Evolutionary conservation across 2,797 vertebrate species (phyloP).

Genomic region (Rhinella marina): DNA sequence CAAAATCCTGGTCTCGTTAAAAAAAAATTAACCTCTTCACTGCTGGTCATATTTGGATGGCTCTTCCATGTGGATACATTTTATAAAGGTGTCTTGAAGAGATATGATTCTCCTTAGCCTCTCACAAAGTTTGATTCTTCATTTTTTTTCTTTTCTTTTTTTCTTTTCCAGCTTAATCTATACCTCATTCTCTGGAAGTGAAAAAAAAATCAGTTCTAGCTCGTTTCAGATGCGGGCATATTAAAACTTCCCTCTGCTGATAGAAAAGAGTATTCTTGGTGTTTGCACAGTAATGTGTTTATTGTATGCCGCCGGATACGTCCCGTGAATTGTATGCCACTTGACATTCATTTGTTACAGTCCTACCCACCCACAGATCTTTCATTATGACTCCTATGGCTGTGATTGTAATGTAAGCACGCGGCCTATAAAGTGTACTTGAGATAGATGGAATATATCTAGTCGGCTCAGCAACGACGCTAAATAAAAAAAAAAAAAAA

Average conservation of each 20-base stretch:
- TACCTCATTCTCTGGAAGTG: neutral
- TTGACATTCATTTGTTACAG: constrained; percentile 51
- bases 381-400: constrained; percentile 49
- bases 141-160: neutral
- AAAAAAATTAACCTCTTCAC: no score
- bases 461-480: constrained; percentile 2
- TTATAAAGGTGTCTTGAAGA: neutral
- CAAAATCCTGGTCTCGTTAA: no score
- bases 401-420: constrained; percentile 48
- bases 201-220: constrained; percentile 14
- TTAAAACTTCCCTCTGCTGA: constrained; percentile 28
- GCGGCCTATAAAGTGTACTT: constrained; percentile 39
- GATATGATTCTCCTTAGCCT: neutral
- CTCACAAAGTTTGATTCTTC: neutral
- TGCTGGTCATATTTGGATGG: neutral
- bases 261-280: constrained; percentile 39
- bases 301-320: constrained; percentile 45
- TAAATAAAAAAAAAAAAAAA: no score
- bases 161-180: neutral
- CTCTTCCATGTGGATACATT: neutral
- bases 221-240: neutral
- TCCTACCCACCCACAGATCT: constrained; percentile 45
- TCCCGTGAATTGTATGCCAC: constrained; percentile 37
- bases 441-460: constrained; percentile 49
- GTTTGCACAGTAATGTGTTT: constrained; percentile 26